Conservation (phyloP, 1,140 invertebrate species). For the Metaphire vulgaris region DNA sequence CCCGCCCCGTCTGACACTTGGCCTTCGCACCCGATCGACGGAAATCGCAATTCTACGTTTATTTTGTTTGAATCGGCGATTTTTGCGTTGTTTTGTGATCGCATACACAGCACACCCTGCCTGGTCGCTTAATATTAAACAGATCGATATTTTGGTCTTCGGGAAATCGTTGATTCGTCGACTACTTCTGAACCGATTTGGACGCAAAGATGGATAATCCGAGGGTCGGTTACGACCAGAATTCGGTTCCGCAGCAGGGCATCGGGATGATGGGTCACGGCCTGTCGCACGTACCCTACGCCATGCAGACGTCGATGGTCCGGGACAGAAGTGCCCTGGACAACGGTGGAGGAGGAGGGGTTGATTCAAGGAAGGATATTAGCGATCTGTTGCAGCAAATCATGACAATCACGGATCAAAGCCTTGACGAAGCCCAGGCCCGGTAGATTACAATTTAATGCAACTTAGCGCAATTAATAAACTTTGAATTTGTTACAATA, state of each 20-base stretch:
- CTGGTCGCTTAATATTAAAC: neutral
- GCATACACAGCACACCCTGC: neutral
- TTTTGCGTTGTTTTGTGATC: neutral
- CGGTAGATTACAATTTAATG: no score
- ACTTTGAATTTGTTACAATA: no score
- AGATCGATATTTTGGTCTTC: neutral
- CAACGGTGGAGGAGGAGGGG: no score
- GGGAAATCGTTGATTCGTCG: neutral
- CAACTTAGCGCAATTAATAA: no score
- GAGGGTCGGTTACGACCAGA: neutral
- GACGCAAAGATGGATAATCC: neutral
- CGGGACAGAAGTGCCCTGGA: conserved; percentile 6
- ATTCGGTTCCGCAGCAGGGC: neutral
- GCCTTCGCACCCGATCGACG: neutral
- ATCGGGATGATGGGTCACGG: neutral
- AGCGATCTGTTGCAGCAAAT: conserved; percentile 79
- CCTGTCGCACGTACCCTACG: neutral
- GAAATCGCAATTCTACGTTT: no score
- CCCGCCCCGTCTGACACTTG: no score
- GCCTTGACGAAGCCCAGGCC: conserved; percentile 93
- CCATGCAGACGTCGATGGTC: neutral
- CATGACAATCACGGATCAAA: conserved; percentile 98
- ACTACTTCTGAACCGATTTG: neutral
- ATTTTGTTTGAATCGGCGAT: no score
- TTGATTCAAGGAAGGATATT: conserved; percentile 19